These are phyloP conservation scores for Andrena camellia DNA, from an alignment of 2,888 invertebrate genomes.

Conservation along the genomic window DNA sequence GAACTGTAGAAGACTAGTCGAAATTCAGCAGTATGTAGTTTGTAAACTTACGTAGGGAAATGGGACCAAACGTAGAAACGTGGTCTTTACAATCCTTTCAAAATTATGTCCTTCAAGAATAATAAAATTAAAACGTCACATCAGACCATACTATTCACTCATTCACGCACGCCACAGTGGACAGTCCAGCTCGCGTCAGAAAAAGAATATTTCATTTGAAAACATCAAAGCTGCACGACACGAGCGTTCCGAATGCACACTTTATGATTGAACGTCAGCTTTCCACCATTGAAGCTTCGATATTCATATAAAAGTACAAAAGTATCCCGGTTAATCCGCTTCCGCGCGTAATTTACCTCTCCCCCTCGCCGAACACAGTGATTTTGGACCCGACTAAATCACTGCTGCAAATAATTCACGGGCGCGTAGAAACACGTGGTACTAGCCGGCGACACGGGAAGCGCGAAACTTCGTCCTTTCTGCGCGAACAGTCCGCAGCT, in stretches of 20 bases:
- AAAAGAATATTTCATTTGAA: neutral
- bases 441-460: conserved; percentile 6
- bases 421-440: conserved; percentile 20
- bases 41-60: too few species aligned
- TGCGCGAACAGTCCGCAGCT: conserved; percentile 51
- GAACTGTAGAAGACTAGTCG: too few species aligned
- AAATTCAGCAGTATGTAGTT: too few species aligned
- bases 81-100: too few species aligned
- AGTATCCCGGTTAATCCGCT: conserved; percentile 1
- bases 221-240: neutral
- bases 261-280: neutral
- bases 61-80: too few species aligned
- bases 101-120: too few species aligned
- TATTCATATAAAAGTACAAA: neutral
- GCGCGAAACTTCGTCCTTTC: conserved; percentile 61
- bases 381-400: conserved; percentile 39
- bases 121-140: neutral
- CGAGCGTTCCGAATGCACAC: neutral
- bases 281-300: neutral
- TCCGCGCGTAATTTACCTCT: conserved; percentile 22
- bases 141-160: too few species aligned
- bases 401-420: conserved; percentile 34
- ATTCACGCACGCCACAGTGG: neutral
- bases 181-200: neutral
- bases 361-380: conserved; percentile 1